Evolutionary conservation across 2,888 invertebrate species (phyloP).

Genomic region (Xiphydria camelus): DNA sequence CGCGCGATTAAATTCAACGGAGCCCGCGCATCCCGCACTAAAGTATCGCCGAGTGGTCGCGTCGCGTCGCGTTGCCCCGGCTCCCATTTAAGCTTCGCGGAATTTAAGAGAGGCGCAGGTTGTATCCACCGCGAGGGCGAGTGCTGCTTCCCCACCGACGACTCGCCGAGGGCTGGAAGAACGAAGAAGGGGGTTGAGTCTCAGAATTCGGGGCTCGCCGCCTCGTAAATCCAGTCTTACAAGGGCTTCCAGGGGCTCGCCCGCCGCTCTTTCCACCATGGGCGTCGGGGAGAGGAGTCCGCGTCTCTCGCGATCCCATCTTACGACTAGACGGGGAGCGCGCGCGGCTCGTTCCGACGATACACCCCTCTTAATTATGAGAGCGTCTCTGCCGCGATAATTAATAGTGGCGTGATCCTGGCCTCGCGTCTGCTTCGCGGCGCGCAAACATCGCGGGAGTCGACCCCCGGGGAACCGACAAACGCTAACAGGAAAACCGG

Average conservation of each 20-base stretch:
- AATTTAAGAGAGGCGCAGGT: neutral
- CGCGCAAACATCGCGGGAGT: neutral
- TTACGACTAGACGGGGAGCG: neutral
- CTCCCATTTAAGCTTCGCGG: neutral
- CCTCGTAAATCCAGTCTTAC: constrained; percentile 34
- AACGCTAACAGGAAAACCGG: too few relatives aligned
- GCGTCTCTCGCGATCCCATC: constrained; percentile 19
- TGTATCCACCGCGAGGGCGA: neutral
- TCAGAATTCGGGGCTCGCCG: constrained; percentile 30
- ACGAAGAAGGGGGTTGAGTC: neutral
- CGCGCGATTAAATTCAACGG: too few relatives aligned
- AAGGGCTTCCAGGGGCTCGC: constrained; percentile 24
- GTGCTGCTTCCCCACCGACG: too few relatives aligned
- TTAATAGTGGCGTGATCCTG: constrained; percentile 36
- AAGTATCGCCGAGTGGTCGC: too few relatives aligned
- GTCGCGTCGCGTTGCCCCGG: too few relatives aligned
- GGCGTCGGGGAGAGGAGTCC: too few relatives aligned
- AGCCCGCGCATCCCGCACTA: too few relatives aligned
- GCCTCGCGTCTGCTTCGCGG: constrained; percentile 11
- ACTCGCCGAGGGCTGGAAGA: too few relatives aligned
- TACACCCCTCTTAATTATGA: constrained; percentile 39
- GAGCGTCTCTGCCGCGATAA: constrained; percentile 37
- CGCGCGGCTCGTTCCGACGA: constrained; percentile 15
- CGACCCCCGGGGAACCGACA: too few relatives aligned
- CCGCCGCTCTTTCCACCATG: constrained; percentile 20